Conservation (phyloP, 2,888 invertebrate species). For the Kryphioiulus occultus region DNA sequence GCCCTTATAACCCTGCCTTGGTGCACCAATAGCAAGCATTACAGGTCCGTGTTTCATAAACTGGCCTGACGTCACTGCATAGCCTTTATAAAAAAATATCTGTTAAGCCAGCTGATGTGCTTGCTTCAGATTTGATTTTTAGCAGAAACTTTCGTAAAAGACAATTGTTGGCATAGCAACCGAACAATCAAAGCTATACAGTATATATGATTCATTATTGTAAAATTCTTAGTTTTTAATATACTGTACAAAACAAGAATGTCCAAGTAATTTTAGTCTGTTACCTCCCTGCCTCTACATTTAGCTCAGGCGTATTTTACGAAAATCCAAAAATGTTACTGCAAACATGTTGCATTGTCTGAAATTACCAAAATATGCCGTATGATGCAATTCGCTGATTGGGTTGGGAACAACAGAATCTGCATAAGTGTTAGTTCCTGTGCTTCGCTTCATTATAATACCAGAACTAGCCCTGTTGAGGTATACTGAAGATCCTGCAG, state of each 20-base stretch:
- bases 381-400: slow-evolving; percentile 44
- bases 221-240: too few species aligned
- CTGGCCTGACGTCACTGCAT: slow-evolving; percentile 60
- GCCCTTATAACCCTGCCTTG: slow-evolving; percentile 63
- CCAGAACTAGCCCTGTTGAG: not conserved
- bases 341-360: slow-evolving; percentile 57
- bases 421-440: slow-evolving; percentile 25
- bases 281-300: too few species aligned
- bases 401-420: slow-evolving; percentile 26
- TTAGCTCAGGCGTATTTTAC: not conserved
- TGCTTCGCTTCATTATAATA: slow-evolving; percentile 45
- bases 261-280: too few species aligned
- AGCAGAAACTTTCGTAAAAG: too few species aligned
- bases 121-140: too few species aligned
- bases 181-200: too few species aligned
- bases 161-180: too few species aligned
- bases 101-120: too few species aligned
- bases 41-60: slow-evolving; percentile 59
- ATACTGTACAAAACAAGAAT: too few species aligned
- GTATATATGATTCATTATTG: too few species aligned
- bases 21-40: slow-evolving; percentile 68
- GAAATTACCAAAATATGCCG: slow-evolving; percentile 56
- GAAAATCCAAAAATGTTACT: not conserved
- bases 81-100: slow-evolving; percentile 58
- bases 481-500: slow-evolving; percentile 10